A percentile compares a stretch with the other conserved stretches of the same genome.
These are phyloP conservation scores for Cochlearius cochlearius DNA, from an alignment of 2,113 vertebrate genomes.

Conservation along the genomic window DNA sequence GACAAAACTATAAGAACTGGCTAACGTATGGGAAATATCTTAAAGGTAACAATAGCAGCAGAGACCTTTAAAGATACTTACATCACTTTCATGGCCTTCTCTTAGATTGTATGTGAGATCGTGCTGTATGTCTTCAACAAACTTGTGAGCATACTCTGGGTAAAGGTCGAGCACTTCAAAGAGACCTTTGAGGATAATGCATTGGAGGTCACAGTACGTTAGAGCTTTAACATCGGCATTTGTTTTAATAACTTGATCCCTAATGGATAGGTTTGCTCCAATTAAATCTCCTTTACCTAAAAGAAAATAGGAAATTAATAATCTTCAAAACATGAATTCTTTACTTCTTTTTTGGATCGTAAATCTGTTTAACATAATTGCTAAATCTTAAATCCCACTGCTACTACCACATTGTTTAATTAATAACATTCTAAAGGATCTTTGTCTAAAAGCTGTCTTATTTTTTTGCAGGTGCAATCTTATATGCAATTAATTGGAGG, in stretches of 20 bases:
- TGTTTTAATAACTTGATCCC: conserved; percentile 94
- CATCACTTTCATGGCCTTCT: conserved; percentile 92
- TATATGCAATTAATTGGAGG: not conserved
- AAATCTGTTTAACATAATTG: not conserved
- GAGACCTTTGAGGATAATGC: conserved; percentile 91
- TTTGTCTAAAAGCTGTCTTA: not conserved
- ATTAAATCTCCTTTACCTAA: conserved; percentile 95
- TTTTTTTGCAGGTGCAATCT: not conserved
- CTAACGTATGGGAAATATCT: not conserved
- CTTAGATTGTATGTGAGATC: conserved; percentile 95
- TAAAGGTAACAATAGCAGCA: not conserved
- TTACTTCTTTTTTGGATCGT: not conserved
- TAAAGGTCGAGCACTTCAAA: conserved; percentile 94
- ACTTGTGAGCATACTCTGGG: conserved; percentile 91
- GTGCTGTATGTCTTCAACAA: conserved; percentile 91
- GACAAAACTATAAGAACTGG: not conserved
- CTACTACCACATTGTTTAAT: not conserved
- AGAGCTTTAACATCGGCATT: conserved; percentile 95
- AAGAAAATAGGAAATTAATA: conserved; percentile 4
- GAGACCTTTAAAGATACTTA: conserved; percentile 72
- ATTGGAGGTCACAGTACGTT: conserved; percentile 96
- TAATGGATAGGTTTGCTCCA: conserved; percentile 89
- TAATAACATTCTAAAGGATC: not conserved
- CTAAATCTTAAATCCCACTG: not conserved
- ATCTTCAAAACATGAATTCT: not conserved